Base-by-base conservation (phyloP, 2,888 invertebrate species). In the Conistra vaccinii region DNA sequence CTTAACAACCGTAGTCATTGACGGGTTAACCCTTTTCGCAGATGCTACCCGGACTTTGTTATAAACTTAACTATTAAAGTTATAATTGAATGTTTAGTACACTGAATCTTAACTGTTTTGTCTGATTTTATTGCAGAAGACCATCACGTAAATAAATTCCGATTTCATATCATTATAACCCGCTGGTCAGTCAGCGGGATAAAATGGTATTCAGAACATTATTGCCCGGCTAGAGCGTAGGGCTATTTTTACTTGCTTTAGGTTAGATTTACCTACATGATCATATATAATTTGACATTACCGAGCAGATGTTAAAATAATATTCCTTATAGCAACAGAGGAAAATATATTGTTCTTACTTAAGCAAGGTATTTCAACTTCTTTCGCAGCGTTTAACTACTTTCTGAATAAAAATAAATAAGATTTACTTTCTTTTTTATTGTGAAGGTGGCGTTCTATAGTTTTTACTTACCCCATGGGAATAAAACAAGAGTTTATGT, bases 11-110 rank as follows among this genome's bases (percentile, higher is more conserved):
- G 84, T 85, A 88, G 89, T 87, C 88, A 89, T 90, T 90, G 90
- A 88, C 83, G 91, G 90, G 90, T 91, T 93, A 94, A 94, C 95
- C 95, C 94, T 92, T 93, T 89, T 83, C 87, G 88, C 94, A 93
- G 92, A 93, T 93, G 94, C 87, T 90, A 85, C 90, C 88, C 89
- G 82, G 76, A 76, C 67, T 71, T 69, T 55, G 55, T 84, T 74
- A 67, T 75, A 58, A 85, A 87, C 78, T 67, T 72, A 65, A 58
- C 75, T 70, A 78, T 83, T 76, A 69, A 81, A 80, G 58, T 70
- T 81, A 67, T 78, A 81, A 81, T 81, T 81, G 67, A 68, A 78
- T 70, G 58, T 60, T 81, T 65, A 53, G 39, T 61, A n/a, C n/a
- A 53, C 67, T 39, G 48, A 32, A 78, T 60, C 32, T 23, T 67